Base-by-base conservation (phyloP, 1,140 invertebrate genomes). In the Drosophila burlai region DNA sequence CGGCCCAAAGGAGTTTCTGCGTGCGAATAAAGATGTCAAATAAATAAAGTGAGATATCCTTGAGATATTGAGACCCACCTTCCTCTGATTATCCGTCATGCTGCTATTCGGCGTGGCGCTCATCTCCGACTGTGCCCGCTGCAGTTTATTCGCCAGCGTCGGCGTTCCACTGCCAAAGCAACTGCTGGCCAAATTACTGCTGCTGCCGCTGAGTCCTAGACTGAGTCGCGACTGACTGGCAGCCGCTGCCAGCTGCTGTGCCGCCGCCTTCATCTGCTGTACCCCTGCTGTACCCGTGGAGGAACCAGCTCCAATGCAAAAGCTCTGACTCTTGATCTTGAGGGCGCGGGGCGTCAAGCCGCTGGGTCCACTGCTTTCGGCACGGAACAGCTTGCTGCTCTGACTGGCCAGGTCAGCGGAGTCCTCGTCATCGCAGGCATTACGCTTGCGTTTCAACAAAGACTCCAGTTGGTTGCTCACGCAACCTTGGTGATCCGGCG, bases 1-100 rank as follows among this genome's bases (percentile, higher is more conserved):
- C 94, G 0, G 95, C 95, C 95, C 95, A 96, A 29, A 95, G 85
- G 57, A 96, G 90, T 94, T 96, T 96, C 95, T 95, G 71, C 50
- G 94, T 54, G 94, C 68, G 36, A 42, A 79, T 61, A 49, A 21
- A 43, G 11, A 45, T 8, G 24, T 50, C 36, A 43, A 49, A n/a
- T 18, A 2, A 26, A 34, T 26, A 9, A 24, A 8, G 11, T 15
- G 29, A 10, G 62, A n/a, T n/a, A n/a, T n/a, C 21, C 18, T 2
- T 11, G 10, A 5, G 13, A 31, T 21, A 21, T 21, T 38, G 13
- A 38, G 4, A 38, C 36, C 11, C 1, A 38, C 83, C 82, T 92
- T 93, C 29, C 89, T 76, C 24, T 93, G 86, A 57, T 92, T 93
- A 40, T 93, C 92, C 18, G 92, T 91, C 76, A 93, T 80, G 59